A percentile compares a stretch with the other conserved stretches of the same genome.
Conservation (phyloP, 2,797 vertebrate species). For the Allobates femoralis region DNA sequence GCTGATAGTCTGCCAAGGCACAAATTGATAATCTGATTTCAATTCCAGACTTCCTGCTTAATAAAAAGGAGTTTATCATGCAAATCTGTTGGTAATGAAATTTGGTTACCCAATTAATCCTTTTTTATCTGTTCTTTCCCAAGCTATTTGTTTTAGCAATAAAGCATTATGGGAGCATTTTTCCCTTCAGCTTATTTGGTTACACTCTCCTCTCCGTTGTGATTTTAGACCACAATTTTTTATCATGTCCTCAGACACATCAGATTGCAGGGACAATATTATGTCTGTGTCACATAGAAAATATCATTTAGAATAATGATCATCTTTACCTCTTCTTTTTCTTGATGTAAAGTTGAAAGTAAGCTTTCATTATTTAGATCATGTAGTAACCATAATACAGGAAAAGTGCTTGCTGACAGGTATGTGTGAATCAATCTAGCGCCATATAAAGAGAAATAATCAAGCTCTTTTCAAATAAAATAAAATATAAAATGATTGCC, state of each 20-base stretch:
- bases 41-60: conserved; percentile 58
- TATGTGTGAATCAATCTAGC: conserved; percentile 78
- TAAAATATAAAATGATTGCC: conserved; percentile 83
- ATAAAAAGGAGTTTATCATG: conserved; percentile 60
- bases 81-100: conserved; percentile 65
- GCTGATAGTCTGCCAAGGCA: conserved; percentile 50
- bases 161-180: conserved; percentile 40
- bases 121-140: conserved; percentile 40
- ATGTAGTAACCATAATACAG: conserved; percentile 70
- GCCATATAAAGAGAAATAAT: conserved; percentile 80
- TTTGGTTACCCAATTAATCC: conserved; percentile 59
- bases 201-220: conserved; percentile 2
- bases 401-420: conserved; percentile 78
- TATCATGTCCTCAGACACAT: conserved; percentile 38
- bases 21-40: conserved; percentile 63
- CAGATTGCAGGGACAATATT: conserved; percentile 42
- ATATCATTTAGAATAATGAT: conserved; percentile 58
- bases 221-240: conserved; percentile 44
- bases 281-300: conserved; percentile 49
- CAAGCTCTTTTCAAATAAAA: conserved; percentile 84
- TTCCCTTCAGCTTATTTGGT: conserved; percentile 29
- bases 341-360: conserved; percentile 62
- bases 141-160: conserved; percentile 51
- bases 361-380: conserved; percentile 67
- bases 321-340: conserved; percentile 68